Base-by-base conservation (phyloP, 2,888 invertebrate genomes). In the Hirtodrosophila histrioides region DNA sequence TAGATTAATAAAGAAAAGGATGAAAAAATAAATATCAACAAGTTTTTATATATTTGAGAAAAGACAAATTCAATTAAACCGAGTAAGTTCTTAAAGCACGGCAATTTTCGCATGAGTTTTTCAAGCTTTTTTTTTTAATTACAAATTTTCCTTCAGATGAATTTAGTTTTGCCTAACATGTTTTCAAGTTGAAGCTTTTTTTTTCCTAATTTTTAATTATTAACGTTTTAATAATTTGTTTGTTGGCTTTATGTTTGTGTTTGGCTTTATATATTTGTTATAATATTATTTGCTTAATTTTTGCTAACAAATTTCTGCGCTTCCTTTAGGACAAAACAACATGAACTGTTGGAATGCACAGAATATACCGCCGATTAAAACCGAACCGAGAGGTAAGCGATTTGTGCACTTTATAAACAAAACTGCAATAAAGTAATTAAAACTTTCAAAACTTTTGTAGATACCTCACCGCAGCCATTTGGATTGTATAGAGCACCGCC, bases 321-420 rank as follows among this genome's bases (percentile, higher is more conserved):
- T 65, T 43, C 54, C 49, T 64, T 54, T 39, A 88, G 87, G 78
- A 56, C 85, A 86, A 69, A 69, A 62, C 45, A 89, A 85, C 68
- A 80, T 89, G 73, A 83, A 75, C 31, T 90, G 85, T 64, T 87
- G 91, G 77, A 91, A 90, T 67, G 75, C 89, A 11, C 76, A 86
- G 51, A 90, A 88, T 44, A 88, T 90, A 78, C 85, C 90, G 62
- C 83, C 89, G 29, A 91, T 92, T 11, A 92, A 92, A 83, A 88
- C 89, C 3, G 92, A 92, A 78, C 92, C 92, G 33, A 85, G 89
- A 89, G 92, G 92, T 91, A 68, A 88, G 82, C 48, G 6, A 8
- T 3, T 31, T 0, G 7, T 6, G 3, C 6, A 1, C 9, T 4
- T 9, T 31, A 31, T 27, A 31, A 8, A 8, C 4, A 6, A 31